phyloP scores from a whole-genome alignment of 2,888 invertebrate species.

The Dicyrtoma fusca region DNA sequence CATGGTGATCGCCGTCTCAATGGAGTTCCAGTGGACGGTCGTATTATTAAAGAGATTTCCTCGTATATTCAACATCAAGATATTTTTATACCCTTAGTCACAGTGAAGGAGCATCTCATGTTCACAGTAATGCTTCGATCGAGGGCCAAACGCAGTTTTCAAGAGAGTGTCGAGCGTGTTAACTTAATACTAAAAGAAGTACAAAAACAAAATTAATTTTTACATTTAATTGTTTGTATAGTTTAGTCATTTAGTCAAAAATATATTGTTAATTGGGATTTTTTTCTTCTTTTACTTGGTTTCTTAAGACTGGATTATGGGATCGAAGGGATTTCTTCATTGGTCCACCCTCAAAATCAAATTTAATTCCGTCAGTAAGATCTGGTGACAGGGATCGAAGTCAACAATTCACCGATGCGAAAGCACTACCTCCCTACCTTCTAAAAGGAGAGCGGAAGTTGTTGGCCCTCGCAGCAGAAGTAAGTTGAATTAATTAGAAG shows the following conservation, averaged over 20 bases:
- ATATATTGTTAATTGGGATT: no score
- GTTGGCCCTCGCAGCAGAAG: neutral
- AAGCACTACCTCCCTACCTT: neutral
- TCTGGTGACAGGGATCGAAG: no score
- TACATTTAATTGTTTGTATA: neutral
- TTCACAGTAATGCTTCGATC: slow-evolving; percentile 18
- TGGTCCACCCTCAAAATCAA: neutral
- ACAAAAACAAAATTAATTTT: neutral
- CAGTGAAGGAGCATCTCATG: slow-evolving; percentile 12
- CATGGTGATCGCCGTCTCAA: slow-evolving; percentile 11
- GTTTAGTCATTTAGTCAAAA: neutral
- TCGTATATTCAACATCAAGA: neutral
- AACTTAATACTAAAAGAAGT: neutral
- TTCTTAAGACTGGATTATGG: neutral
- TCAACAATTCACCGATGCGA: no score
- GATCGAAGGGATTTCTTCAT: neutral
- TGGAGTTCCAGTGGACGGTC: slow-evolving; percentile 9
- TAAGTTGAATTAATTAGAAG: neutral
- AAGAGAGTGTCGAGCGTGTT: neutral
- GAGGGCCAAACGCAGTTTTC: neutral
- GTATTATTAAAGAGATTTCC: neutral
- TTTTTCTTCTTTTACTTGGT: no score
- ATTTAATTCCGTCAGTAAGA: no score
- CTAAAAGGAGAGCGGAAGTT: neutral
- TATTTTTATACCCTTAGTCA: neutral